Conservation (phyloP, 2,888 invertebrate species). For the Rhamnusium bicolor region DNA sequence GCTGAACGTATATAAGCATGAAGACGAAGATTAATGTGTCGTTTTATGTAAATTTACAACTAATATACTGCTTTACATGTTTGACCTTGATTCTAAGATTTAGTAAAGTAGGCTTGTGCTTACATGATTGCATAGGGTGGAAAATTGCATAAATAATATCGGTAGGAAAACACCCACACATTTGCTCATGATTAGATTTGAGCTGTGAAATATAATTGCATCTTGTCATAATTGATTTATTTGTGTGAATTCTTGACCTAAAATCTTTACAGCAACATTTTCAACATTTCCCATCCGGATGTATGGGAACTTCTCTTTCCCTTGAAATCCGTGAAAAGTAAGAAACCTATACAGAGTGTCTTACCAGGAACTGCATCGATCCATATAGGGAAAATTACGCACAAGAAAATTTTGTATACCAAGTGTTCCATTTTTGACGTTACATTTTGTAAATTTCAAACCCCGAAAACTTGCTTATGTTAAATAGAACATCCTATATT, state of each 20-base stretch:
- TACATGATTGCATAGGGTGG: constrained; percentile 25
- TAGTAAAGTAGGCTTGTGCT: constrained; percentile 20
- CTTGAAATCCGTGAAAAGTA: too few species aligned
- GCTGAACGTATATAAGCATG: constrained; percentile 36
- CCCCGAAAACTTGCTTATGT: too few species aligned
- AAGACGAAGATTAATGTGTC: constrained; percentile 45
- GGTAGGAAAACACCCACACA: constrained; percentile 21
- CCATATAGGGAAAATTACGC: too few species aligned
- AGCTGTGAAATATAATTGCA: not conserved
- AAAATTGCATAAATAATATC: constrained; percentile 34
- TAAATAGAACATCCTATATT: too few species aligned
- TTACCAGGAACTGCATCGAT: too few species aligned
- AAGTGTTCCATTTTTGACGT: too few species aligned
- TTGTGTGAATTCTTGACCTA: not conserved
- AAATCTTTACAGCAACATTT: not conserved
- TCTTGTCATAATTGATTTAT: not conserved
- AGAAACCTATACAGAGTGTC: too few species aligned
- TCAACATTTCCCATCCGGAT: not conserved
- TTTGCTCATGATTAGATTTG: not conserved
- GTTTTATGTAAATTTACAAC: constrained; percentile 42
- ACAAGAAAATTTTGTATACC: too few species aligned
- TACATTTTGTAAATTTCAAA: too few species aligned
- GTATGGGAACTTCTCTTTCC: not conserved
- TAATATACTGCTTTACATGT: constrained; percentile 39
- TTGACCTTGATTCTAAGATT: constrained; percentile 38